These are phyloP conservation scores for Sipha flava DNA, from an alignment of 1,140 invertebrate genomes.

Conservation along the genomic window DNA sequence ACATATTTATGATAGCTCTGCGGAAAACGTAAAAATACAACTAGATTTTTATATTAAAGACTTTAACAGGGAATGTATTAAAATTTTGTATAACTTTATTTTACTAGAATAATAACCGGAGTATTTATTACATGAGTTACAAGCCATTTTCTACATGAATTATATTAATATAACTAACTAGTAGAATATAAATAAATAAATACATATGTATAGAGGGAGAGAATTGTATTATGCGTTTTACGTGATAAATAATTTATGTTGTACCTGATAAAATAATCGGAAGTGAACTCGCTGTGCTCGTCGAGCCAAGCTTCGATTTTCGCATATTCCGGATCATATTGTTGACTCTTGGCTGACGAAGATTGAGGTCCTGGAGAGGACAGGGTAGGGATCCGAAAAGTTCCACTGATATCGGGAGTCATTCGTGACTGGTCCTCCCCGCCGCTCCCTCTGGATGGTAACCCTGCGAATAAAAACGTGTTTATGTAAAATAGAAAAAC, in stretches of 20 bases:
- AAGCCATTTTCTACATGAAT: no score
- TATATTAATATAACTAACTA: no score
- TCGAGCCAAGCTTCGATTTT: slow-evolving; percentile 88
- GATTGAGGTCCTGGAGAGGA: slow-evolving; percentile 32
- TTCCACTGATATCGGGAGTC: slow-evolving; percentile 49
- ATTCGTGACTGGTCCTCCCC: slow-evolving; percentile 67
- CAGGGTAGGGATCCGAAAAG: slow-evolving; percentile 31
- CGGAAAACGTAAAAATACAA: no score
- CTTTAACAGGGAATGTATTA: no score
- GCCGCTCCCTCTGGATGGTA: slow-evolving; percentile 39
- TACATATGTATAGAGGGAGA: no score
- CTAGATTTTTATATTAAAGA: no score
- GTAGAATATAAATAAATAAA: no score
- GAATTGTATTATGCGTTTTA: not conserved
- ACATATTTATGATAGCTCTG: no score
- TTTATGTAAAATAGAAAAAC: not conserved
- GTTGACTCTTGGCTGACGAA: slow-evolving; percentile 36
- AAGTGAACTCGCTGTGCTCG: slow-evolving; percentile 88
- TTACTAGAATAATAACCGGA: no score
- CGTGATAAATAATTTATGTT: not conserved
- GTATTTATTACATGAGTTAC: no score
- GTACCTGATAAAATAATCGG: slow-evolving; percentile 87
- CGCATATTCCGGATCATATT: slow-evolving; percentile 74
- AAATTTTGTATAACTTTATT: no score
- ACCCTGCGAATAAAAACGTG: not conserved